These are phyloP conservation scores for Palaemon carinicauda DNA, from an alignment of 1,140 invertebrate species.

Conservation along the genomic window DNA sequence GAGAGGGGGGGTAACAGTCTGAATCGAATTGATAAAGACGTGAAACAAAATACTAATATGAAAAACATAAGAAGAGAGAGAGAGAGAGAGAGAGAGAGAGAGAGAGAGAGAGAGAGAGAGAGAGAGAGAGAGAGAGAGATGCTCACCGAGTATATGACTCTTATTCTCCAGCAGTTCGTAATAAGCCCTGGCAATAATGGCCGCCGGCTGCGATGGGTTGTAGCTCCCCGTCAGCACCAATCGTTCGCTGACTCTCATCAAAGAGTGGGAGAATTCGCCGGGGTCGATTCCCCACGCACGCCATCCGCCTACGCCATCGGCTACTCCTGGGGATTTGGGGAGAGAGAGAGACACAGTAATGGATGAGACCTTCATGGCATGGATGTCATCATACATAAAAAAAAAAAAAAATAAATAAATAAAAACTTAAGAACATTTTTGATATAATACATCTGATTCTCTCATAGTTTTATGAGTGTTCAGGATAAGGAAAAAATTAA, in stretches of 20 bases:
- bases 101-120: conserved; percentile 28
- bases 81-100: conserved; percentile 13
- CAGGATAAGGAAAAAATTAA: no score
- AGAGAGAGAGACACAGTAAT: background rate
- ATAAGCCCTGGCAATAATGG: conserved; percentile 87
- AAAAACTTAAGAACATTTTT: no score
- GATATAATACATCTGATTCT: no score
- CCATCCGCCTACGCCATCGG: conserved; percentile 98
- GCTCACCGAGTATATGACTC: conserved; percentile 68
- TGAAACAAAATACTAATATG: no score
- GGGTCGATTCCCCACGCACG: conserved; percentile 97
- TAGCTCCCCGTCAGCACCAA: conserved; percentile 86
- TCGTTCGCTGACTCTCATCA: conserved; percentile 94
- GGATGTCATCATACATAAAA: no score
- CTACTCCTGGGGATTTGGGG: conserved; percentile 83
- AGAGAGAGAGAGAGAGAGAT: conserved; percentile 23
- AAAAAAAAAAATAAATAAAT: no score
- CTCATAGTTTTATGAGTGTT: no score
- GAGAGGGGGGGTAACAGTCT: no score
- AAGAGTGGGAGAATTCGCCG: conserved; percentile 89
- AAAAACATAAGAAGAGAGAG: no score
- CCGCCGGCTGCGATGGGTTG: conserved; percentile 82
- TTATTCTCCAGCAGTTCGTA: conserved; percentile 92
- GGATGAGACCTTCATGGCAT: background rate
- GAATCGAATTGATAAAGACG: no score